Percentiles rank a stretch among this genome's conserved stretches.
Conservation (phyloP, 1,140 invertebrate genomes). For the Drosophila lacteicornis region DNA sequence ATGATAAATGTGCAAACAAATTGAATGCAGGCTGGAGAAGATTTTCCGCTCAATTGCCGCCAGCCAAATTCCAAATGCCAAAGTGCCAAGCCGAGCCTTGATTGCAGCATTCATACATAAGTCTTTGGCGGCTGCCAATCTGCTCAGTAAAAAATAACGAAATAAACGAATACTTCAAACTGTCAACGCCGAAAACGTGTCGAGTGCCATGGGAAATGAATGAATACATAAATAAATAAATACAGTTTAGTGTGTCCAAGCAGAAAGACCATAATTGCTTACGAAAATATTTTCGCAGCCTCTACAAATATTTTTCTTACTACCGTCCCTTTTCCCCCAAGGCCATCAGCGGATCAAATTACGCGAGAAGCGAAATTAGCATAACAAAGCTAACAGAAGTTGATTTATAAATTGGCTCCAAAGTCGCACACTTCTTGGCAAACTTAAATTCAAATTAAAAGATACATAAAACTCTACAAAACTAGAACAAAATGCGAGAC, state of each 20-base stretch:
- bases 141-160: constrained; percentile 14
- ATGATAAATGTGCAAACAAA: constrained; percentile 64
- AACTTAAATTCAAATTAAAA: constrained; percentile 41
- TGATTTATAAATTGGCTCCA: constrained; percentile 48
- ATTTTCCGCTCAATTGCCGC: constrained; percentile 57
- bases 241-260: constrained; percentile 10
- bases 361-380: constrained; percentile 54
- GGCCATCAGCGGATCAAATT: constrained; percentile 24
- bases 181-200: constrained; percentile 66
- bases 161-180: constrained; percentile 49
- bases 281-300: constrained; percentile 40
- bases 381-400: constrained; percentile 64
- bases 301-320: constrained; percentile 26
- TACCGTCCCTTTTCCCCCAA: constrained; percentile 1
- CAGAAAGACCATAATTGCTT: constrained; percentile 35
- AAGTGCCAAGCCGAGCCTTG: constrained; percentile 53
- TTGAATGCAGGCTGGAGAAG: constrained; percentile 39
- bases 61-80: constrained; percentile 62
- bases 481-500: constrained; percentile 28
- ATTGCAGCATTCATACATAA: constrained; percentile 60
- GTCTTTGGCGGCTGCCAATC: constrained; percentile 70
- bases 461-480: constrained; percentile 23
- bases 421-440: constrained; percentile 28
- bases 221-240: constrained; percentile 49
- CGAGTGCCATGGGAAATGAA: constrained; percentile 40